Conservation (phyloP, 2,113 vertebrate species). For the Terrapene triunguis region DNA sequence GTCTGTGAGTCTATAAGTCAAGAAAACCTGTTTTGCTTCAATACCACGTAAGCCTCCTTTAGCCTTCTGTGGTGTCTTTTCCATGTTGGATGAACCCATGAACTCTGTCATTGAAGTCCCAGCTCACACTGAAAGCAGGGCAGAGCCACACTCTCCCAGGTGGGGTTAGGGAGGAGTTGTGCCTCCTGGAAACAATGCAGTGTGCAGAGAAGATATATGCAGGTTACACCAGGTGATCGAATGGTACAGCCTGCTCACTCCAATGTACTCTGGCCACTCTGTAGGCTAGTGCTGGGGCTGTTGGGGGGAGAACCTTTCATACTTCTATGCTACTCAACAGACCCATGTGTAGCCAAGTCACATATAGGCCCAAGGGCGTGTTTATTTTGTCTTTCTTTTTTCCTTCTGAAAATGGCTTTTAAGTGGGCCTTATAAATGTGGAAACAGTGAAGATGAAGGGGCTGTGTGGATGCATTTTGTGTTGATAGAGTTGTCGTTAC, state of each 20-base stretch:
- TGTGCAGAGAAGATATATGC: not conserved
- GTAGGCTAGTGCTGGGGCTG: not conserved
- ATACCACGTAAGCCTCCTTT: not conserved
- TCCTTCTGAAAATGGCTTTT: not conserved
- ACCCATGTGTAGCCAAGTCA: not conserved
- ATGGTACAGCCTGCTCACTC: not conserved
- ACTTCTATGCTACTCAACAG: not conserved
- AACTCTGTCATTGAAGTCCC: rapidly evolving
- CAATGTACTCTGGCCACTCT: not conserved
- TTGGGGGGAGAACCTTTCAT: not conserved
- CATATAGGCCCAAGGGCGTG: not conserved
- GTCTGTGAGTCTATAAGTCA: not conserved
- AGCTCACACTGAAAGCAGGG: not conserved
- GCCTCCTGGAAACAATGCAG: not conserved
- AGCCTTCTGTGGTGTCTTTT: rapidly evolving
- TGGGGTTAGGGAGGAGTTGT: not conserved
- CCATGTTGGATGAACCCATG: not conserved
- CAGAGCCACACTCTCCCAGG: not conserved
- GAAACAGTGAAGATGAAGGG: not conserved
- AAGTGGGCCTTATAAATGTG: not conserved
- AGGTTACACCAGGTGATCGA: not conserved
- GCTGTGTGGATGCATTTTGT: not conserved
- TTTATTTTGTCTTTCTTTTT: not conserved
- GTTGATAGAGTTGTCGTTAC: not conserved
- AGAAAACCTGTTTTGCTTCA: not conserved